phyloP scores from a whole-genome alignment of 2,113 vertebrate species.

The Ceyx margarethae region DNA sequence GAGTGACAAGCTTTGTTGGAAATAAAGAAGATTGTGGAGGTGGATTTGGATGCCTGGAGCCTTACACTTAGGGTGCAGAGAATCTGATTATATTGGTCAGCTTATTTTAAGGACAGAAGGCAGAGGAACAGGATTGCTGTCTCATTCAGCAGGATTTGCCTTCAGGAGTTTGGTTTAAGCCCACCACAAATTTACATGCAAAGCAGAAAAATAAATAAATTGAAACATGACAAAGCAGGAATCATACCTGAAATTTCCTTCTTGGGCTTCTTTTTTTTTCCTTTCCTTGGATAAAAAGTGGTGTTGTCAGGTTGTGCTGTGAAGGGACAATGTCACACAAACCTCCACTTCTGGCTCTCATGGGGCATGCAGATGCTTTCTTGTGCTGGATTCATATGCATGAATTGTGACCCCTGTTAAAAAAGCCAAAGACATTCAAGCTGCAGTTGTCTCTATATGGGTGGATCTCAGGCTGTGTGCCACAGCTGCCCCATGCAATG shows the following conservation, averaged over 20 bases:
- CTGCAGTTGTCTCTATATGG: not conserved
- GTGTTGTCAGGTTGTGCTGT: not conserved
- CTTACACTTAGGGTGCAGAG: not conserved
- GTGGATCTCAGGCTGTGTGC: not conserved
- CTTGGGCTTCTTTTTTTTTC: not conserved
- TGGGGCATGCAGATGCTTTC: not conserved
- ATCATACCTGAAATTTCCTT: not conserved
- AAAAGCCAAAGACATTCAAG: not conserved
- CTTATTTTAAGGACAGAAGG: not conserved
- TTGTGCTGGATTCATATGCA: not conserved
- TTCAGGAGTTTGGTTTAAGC: not conserved
- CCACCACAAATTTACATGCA: not conserved
- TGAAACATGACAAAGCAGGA: not conserved
- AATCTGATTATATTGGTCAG: not conserved
- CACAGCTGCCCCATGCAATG: not conserved
- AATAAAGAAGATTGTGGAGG: not conserved
- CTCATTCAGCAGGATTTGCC: not conserved
- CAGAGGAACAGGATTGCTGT: not conserved
- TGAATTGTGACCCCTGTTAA: not conserved
- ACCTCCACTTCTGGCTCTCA: not conserved
- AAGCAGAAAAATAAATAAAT: not conserved
- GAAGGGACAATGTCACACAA: not conserved
- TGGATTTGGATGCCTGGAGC: not conserved
- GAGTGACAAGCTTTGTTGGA: not conserved
- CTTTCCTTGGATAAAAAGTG: not conserved